A percentile compares a stretch with the other conserved stretches of the same genome.
These are phyloP conservation scores for Drosophila fungiperda DNA, from an alignment of 2,888 invertebrate species.

Conservation along the genomic window DNA sequence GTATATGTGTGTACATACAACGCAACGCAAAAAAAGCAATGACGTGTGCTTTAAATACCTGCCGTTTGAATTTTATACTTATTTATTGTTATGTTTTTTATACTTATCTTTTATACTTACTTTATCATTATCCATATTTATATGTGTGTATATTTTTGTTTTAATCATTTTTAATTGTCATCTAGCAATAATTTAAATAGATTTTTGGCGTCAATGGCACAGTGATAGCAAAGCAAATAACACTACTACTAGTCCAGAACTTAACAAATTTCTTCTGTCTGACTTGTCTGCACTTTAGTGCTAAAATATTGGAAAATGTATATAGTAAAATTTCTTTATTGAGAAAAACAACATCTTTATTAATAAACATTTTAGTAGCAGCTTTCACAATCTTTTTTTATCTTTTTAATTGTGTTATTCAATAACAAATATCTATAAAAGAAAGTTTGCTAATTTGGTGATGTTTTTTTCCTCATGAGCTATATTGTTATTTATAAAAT, in stretches of 20 bases:
- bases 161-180: slow-evolving; percentile 17
- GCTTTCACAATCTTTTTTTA: not conserved
- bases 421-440: no score
- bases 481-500: not conserved
- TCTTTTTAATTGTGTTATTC: no score
- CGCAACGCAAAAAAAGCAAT: slow-evolving; percentile 41
- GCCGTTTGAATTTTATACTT: slow-evolving; percentile 24
- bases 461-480: not conserved
- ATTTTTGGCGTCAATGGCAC: not conserved
- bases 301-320: not conserved
- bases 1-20: not conserved
- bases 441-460: not conserved
- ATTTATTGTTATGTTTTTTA: slow-evolving; percentile 2
- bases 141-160: not conserved
- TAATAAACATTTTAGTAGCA: not conserved
- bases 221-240: not conserved
- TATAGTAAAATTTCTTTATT: not conserved
- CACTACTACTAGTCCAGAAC: not conserved
- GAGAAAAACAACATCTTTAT: not conserved
- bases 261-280: not conserved
- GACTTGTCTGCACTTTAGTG: not conserved
- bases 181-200: slow-evolving; percentile 1
- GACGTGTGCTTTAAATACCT: slow-evolving; percentile 43
- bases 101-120: slow-evolving; percentile 2
- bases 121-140: slow-evolving; percentile 6